Evolutionary conservation across 2,113 vertebrate genomes (phyloP), one percentile per base, ranked within the genome.

Genomic region (Dolichotis patagonum): DNA sequence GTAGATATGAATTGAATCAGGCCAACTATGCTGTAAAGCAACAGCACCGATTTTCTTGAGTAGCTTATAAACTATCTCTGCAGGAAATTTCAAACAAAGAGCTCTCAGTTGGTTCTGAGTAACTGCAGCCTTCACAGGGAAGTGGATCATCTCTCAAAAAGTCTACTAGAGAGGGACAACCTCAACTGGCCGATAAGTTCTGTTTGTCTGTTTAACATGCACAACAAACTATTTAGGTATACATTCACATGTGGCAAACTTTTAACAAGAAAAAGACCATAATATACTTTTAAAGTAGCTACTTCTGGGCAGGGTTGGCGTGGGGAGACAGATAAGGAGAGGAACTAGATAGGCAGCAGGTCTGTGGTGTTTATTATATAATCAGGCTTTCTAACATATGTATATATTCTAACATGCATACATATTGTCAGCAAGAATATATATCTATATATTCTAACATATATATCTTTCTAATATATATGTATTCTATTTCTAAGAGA

Each of bases 11-110:
- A 43, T 2, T 46, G 46, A 91, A 65, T 67, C 58, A 62, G 93
- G 78, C 77, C 77, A 77, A 85, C 67, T 1, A 24, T 7, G 26
- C 46, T 20, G 0, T 38, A 49, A 81, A 93, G 87, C 26, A 60
- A 69, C 12, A 65, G 82, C 56, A 16, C 32, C 54, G 92, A 91
- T 81, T 28, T 85, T 91, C 96, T 58, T 22, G 49, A 32, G 93
- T 20, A 28, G 83, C 80, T 92, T 54, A 94, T 91, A 87, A 97
- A 95, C 56, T 62, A 8, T n/a, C 73, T 95, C 93, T 87, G 56
- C n/a, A 91, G 86, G 91, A 93, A 86, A 95, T 93, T 95, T 93
- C 92, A 97, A 96, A 95, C 94, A 97, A 92, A 96, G 96, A 78
- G 86, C 87, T 94, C 35, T 49, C 84, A 75, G 96, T 56, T 38